Conservation (phyloP, 1,140 invertebrate genomes). For the Diorhabda carinulata region DNA sequence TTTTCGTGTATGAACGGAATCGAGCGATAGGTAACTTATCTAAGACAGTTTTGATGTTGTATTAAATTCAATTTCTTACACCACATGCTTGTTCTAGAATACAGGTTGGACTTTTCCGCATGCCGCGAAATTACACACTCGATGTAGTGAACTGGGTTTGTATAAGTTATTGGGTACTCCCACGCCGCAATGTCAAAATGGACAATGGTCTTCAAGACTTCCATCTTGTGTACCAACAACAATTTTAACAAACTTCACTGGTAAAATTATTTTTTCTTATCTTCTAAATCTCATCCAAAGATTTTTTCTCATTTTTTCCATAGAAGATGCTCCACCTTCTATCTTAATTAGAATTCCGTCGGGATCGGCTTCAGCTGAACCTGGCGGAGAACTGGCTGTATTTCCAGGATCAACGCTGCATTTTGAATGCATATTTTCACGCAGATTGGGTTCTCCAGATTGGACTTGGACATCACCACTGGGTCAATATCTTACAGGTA, state of each 20-base stretch:
- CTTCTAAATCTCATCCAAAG: neutral
- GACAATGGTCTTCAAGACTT: slow-evolving; percentile 67
- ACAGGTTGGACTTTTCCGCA: slow-evolving; percentile 55
- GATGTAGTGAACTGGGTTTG: slow-evolving; percentile 75
- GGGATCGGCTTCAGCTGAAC: slow-evolving; percentile 75
- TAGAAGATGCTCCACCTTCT: slow-evolving; percentile 79
- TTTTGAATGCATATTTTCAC: slow-evolving; percentile 75
- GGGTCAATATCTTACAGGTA: slow-evolving; percentile 72
- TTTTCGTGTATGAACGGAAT: too few relatives aligned
- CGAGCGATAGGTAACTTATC: too few relatives aligned
- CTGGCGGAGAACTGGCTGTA: slow-evolving; percentile 71
- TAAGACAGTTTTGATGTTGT: too few relatives aligned
- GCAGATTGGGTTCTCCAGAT: slow-evolving; percentile 71
- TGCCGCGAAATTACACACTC: slow-evolving; percentile 64
- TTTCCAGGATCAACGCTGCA: slow-evolving; percentile 78
- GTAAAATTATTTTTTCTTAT: slow-evolving; percentile 49
- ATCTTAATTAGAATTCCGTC: slow-evolving; percentile 74
- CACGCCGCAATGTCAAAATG: slow-evolving; percentile 70
- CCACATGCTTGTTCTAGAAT: slow-evolving; percentile 32
- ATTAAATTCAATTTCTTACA: too few relatives aligned
- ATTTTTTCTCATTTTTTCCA: slow-evolving; percentile 25
- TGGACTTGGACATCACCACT: slow-evolving; percentile 85
- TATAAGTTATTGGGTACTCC: slow-evolving; percentile 74
- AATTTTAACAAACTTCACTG: slow-evolving; percentile 77
- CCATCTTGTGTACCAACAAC: slow-evolving; percentile 78